A percentile compares a stretch with the other conserved stretches of the same genome.
phyloP scores from a whole-genome alignment of 2,797 vertebrate species.

The Thunnus albacares region DNA sequence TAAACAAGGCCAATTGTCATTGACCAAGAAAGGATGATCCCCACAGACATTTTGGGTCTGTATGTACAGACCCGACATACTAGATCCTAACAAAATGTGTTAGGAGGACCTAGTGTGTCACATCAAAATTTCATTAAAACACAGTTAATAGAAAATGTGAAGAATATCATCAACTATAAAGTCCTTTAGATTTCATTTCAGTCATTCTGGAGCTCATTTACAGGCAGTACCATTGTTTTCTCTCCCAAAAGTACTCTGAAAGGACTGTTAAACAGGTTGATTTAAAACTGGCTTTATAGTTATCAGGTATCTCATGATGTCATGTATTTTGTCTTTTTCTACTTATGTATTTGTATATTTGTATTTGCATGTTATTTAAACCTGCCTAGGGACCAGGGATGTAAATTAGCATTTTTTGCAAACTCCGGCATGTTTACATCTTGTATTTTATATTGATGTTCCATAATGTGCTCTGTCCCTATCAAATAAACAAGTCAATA shows the following conservation, averaged over 20 bases:
- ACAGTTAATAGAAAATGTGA: conserved; percentile 23
- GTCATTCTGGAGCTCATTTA: conserved; percentile 15
- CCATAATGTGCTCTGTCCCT: no score
- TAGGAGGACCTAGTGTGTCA: background rate
- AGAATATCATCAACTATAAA: background rate
- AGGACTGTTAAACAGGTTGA: background rate
- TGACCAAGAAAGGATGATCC: background rate
- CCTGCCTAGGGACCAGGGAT: no score
- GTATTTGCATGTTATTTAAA: no score
- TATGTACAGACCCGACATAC: no score
- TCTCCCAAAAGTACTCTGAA: background rate
- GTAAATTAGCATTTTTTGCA: no score
- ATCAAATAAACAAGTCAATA: no score
- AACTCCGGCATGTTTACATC: no score
- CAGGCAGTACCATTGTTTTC: conserved; percentile 2
- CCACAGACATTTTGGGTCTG: no score
- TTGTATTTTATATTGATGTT: no score
- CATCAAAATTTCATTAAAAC: conserved; percentile 22
- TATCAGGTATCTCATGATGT: conserved; percentile 3
- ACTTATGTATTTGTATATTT: no score
- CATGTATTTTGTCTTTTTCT: no score
- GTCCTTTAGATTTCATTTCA: background rate
- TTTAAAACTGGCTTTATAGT: background rate
- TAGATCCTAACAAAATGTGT: no score
- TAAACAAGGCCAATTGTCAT: background rate